A percentile compares a stretch with the other conserved stretches of the same genome.
These are phyloP conservation scores for Euplexia lucipara DNA, from an alignment of 2,888 invertebrate genomes.

Conservation along the genomic window DNA sequence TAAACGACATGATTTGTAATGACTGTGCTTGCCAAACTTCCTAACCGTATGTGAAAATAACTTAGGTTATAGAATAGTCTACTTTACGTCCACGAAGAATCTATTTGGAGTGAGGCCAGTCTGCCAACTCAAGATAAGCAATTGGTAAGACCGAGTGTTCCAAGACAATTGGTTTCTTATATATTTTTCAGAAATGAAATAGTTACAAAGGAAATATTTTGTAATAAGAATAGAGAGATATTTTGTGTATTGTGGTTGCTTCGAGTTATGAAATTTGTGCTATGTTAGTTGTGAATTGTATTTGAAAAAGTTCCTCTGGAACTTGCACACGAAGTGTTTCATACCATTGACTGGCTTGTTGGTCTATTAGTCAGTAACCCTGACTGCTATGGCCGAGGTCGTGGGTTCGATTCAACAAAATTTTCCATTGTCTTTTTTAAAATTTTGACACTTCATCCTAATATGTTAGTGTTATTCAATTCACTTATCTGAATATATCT, in stretches of 20 bases:
- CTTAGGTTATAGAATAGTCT: conserved; percentile 64
- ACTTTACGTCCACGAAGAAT: conserved; percentile 69
- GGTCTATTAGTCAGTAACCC: no score
- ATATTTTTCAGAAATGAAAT: conserved; percentile 73
- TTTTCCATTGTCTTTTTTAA: no score
- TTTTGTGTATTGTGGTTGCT: conserved; percentile 29
- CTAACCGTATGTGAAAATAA: conserved; percentile 32
- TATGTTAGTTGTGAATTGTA: neutral
- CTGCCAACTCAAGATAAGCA: conserved; percentile 75
- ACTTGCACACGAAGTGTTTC: no score
- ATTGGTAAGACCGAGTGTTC: conserved; percentile 73
- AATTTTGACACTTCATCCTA: no score
- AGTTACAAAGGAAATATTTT: conserved; percentile 40
- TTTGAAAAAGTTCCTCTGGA: neutral
- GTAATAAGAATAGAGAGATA: conserved; percentile 36
- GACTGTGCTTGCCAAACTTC: conserved; percentile 7
- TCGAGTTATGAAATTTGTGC: neutral
- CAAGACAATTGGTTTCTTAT: conserved; percentile 76
- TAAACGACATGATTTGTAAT: neutral
- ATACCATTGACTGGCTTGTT: no score
- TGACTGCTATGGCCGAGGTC: no score
- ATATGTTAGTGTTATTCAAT: no score
- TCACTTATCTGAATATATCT: conserved; percentile 1
- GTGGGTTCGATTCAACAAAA: no score
- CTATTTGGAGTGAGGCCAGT: conserved; percentile 80